These are phyloP conservation scores for Eulemur mongoz DNA, from an alignment of 2,797 vertebrate species.

Conservation along the genomic window DNA sequence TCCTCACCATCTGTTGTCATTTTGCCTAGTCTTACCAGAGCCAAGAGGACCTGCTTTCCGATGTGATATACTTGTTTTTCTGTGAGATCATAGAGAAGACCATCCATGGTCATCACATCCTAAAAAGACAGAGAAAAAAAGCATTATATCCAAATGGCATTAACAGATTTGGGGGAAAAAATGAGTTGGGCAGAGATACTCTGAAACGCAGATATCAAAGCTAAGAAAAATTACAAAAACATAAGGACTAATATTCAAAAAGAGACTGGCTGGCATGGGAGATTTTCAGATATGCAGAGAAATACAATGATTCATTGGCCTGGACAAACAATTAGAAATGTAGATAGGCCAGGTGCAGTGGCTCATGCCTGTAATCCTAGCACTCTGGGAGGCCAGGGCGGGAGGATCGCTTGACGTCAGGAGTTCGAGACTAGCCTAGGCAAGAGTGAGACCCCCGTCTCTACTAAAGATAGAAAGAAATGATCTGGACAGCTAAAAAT, in stretches of 20 bases:
- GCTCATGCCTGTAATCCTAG: too few relatives aligned
- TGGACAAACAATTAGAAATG: not conserved
- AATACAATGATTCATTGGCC: not conserved
- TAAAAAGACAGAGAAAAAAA: constrained; percentile 72
- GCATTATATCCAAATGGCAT: not conserved
- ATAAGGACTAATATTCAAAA: not conserved
- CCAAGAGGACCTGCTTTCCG: constrained; percentile 91
- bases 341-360: not conserved
- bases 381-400: too few relatives aligned
- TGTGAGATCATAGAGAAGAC: constrained; percentile 90
- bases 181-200: not conserved
- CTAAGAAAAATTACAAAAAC: not conserved
- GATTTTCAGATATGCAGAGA: not conserved
- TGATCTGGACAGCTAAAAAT: too few relatives aligned
- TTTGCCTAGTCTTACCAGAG: constrained; percentile 89
- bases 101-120: constrained; percentile 86
- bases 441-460: too few relatives aligned
- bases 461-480: too few relatives aligned
- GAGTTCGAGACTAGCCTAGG: too few relatives aligned
- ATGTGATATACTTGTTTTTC: constrained; percentile 92
- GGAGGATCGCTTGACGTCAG: too few relatives aligned
- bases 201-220: not conserved
- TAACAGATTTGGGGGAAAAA: not conserved
- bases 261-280: not conserved
- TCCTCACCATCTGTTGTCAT: not conserved